Evolutionary conservation across 1,140 invertebrate species (phyloP).

Genomic region (Dryas iulia): DNA sequence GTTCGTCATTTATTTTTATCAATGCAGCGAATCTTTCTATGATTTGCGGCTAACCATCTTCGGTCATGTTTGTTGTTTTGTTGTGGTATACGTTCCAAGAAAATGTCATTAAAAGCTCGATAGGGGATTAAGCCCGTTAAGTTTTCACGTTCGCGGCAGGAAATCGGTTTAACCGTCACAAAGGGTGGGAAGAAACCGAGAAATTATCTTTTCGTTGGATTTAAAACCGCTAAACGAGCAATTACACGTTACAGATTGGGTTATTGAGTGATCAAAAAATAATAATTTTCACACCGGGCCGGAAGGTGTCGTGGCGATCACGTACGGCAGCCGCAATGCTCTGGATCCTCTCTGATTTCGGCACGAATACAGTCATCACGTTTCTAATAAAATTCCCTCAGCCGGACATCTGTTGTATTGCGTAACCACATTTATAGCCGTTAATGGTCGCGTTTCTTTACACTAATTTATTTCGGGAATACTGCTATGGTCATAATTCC

Average conservation of each 20-base stretch:
- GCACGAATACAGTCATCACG: slow-evolving; percentile 63
- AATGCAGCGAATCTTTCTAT: slow-evolving; percentile 78
- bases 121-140: slow-evolving; percentile 70
- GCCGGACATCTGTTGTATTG: slow-evolving; percentile 64
- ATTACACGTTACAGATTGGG: slow-evolving; percentile 73
- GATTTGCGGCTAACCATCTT: slow-evolving; percentile 76
- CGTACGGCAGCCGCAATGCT: slow-evolving; percentile 57
- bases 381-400: slow-evolving; percentile 75
- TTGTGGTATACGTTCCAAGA: slow-evolving; percentile 60
- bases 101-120: slow-evolving; percentile 76
- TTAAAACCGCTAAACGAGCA: slow-evolving; percentile 74
- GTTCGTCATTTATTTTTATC: slow-evolving; percentile 75
- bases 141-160: slow-evolving; percentile 74
- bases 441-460: slow-evolving; percentile 62
- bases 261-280: slow-evolving; percentile 76
- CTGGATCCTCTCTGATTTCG: slow-evolving; percentile 57
- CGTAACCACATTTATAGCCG: slow-evolving; percentile 71
- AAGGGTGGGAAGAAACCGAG: slow-evolving; percentile 75
- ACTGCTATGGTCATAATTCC: slow-evolving; percentile 41
- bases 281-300: slow-evolving; percentile 76
- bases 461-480: slow-evolving; percentile 52
- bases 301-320: slow-evolving; percentile 70
- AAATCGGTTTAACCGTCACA: slow-evolving; percentile 73
- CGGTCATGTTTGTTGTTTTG: slow-evolving; percentile 66
- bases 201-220: slow-evolving; percentile 73